A percentile compares a stretch with the other conserved stretches of the same genome.
These are phyloP conservation scores for Dendrolimus kikuchii DNA, from an alignment of 1,140 invertebrate genomes.

Conservation along the genomic window DNA sequence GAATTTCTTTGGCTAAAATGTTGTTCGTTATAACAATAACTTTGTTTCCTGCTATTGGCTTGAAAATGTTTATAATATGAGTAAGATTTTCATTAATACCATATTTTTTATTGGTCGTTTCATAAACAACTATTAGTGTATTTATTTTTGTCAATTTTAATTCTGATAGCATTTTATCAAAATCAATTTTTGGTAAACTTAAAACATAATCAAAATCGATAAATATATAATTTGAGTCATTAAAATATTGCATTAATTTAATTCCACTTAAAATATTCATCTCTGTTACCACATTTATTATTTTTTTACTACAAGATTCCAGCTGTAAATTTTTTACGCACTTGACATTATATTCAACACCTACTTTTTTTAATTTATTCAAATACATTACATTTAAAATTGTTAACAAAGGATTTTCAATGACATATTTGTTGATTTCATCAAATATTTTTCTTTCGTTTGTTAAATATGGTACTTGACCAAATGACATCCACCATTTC, in stretches of 20 bases:
- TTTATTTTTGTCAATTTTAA: conserved; percentile 7
- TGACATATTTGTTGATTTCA: conserved; percentile 12
- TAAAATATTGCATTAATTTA: conserved; percentile 14
- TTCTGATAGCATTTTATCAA: conserved; percentile 10
- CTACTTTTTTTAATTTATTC: conserved; percentile 10
- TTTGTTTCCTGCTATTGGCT: neutral
- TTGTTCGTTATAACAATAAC: conserved; percentile 12
- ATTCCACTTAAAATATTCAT: conserved; percentile 9
- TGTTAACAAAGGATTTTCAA: conserved; percentile 15
- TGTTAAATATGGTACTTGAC: conserved; percentile 12
- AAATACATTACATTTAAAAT: conserved; percentile 15
- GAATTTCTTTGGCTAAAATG: neutral
- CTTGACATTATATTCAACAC: conserved; percentile 10
- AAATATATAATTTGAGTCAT: conserved; percentile 7
- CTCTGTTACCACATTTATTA: conserved; percentile 9
- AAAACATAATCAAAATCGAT: conserved; percentile 17
- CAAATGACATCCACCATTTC: conserved; percentile 19
- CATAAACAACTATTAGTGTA: conserved; percentile 11
- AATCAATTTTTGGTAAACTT: conserved; percentile 9
- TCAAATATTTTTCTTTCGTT: conserved; percentile 14
- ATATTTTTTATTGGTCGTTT: conserved; percentile 1
- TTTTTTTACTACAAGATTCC: neutral
- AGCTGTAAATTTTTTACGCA: conserved; percentile 7
- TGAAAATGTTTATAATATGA: conserved; percentile 4
- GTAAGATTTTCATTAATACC: conserved; percentile 2